phyloP scores from a whole-genome alignment of 1,140 invertebrate species.

The Hylyphantes graminicola region DNA sequence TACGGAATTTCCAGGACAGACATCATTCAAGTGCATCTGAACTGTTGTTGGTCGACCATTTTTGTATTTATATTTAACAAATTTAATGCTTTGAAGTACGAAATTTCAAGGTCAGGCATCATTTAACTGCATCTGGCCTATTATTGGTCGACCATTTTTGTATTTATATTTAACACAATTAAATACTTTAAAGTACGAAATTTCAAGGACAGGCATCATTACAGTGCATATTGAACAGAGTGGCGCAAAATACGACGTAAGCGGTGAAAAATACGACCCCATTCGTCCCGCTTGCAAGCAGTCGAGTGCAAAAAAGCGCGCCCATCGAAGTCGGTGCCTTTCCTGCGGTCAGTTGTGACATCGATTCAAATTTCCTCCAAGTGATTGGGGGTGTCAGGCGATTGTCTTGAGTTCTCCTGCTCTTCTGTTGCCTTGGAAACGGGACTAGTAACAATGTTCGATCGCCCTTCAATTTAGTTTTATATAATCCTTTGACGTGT shows the following conservation, averaged over 20 bases:
- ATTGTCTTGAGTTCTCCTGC: constrained; percentile 14
- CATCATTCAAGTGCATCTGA: not conserved
- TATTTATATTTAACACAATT: not conserved
- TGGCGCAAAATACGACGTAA: not conserved
- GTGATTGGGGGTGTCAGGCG: constrained; percentile 17
- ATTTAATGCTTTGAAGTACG: not conserved
- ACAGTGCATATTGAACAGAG: no score
- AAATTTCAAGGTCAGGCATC: not conserved
- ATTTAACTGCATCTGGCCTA: not conserved
- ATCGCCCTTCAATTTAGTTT: constrained; percentile 41
- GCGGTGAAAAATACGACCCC: not conserved
- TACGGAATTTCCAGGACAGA: not conserved
- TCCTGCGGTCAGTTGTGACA: not conserved
- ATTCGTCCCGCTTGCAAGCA: not conserved
- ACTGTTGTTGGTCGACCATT: no score
- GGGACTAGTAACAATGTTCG: constrained; percentile 26
- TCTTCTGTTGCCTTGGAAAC: constrained; percentile 29
- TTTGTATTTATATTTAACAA: no score
- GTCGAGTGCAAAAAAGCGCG: not conserved
- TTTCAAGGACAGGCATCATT: not conserved
- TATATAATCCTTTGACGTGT: constrained; percentile 21
- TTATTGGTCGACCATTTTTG: no score
- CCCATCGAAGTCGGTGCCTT: not conserved
- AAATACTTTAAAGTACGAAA: not conserved
- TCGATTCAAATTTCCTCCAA: constrained; percentile 38